A percentile compares a stretch with the other conserved stretches of the same genome.
These are phyloP conservation scores for Dicerorhinus sumatrensis DNA, from an alignment of 2,113 vertebrate species.

Conservation along the genomic window DNA sequence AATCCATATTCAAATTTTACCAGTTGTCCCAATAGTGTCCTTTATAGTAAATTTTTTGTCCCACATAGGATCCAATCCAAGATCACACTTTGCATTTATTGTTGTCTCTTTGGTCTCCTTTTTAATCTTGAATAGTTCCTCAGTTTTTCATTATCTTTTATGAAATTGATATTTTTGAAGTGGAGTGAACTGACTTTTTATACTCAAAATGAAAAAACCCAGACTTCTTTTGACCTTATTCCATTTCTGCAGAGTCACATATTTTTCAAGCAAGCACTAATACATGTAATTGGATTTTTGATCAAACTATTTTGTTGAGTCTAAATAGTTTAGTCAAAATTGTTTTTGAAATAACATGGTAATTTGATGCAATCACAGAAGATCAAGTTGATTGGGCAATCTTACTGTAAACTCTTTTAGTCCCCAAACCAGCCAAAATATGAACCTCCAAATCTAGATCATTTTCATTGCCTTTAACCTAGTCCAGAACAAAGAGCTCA, in stretches of 20 bases:
- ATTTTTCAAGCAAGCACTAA: constrained; percentile 13
- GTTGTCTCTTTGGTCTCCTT: neutral
- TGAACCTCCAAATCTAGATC: neutral
- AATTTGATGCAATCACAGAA: neutral
- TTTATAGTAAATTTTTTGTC: neutral
- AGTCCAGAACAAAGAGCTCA: neutral
- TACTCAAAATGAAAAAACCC: neutral
- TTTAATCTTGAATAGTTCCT: neutral
- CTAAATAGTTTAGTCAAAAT: constrained; percentile 17
- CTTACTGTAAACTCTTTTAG: neutral
- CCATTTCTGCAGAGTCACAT: neutral
- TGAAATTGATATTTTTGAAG: neutral
- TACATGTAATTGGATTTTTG: neutral
- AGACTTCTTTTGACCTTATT: neutral
- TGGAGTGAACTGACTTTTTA: neutral
- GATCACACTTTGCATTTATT: neutral
- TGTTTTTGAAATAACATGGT: neutral
- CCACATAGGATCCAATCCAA: neutral
- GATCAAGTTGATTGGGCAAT: neutral
- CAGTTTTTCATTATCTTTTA: neutral
- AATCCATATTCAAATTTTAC: neutral
- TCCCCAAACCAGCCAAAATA: neutral
- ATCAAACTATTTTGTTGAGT: constrained; percentile 9
- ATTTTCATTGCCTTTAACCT: neutral
- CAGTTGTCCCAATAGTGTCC: neutral